Evolutionary conservation across 1,140 invertebrate species (phyloP), one percentile per base, ranked within the genome.

Genomic region (Drosophila malerkotliana): DNA sequence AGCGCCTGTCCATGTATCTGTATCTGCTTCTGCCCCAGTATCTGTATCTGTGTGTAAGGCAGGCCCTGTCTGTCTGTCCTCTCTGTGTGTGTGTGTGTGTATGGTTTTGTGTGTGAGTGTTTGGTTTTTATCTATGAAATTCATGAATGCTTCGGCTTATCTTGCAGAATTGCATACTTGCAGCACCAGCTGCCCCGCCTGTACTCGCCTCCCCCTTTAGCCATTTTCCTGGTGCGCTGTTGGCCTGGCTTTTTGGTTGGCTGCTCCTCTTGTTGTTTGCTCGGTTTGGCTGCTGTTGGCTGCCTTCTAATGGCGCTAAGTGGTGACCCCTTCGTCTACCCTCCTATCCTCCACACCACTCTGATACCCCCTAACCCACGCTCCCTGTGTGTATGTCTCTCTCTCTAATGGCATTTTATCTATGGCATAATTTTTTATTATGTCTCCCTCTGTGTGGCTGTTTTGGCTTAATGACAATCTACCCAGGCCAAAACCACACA

Each of bases 71-170:
- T 6, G 30, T 21, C 41, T 14, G 7, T 63, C 32, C 49, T 45
- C 28, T 56, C 7, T 57, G 14, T 61, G 26, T 39, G 34, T 58
- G 41, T 63, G 47, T 74, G 61, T 74, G 79, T 79, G 53, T 55
- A 62, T 69, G 75, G 52, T 67, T 90, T 90, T 90, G 41, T 63
- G 47, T 74, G 61, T 74, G 55, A 79, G 79, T 79, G 53, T 55
- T 66, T 69, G 75, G 52, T 67, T 90, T 90, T 90, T 90, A 90
- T 90, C 85, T 90, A 59, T 77, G 61, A 90, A 90, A 90, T 90
- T 90, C 85, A 90, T 90, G 85, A 90, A 90, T 90, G 85, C 85
- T 79, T 79, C 71, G 75, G 87, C 85, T 90, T 90, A 90, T 90
- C 85, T 90, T 62, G 60, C 66, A 78, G 85, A 87, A 90, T 79